Percentiles rank a stretch among this genome's conserved stretches.
phyloP scores from a whole-genome alignment of 2,797 vertebrate genomes.

The Astyanax mexicanus region DNA sequence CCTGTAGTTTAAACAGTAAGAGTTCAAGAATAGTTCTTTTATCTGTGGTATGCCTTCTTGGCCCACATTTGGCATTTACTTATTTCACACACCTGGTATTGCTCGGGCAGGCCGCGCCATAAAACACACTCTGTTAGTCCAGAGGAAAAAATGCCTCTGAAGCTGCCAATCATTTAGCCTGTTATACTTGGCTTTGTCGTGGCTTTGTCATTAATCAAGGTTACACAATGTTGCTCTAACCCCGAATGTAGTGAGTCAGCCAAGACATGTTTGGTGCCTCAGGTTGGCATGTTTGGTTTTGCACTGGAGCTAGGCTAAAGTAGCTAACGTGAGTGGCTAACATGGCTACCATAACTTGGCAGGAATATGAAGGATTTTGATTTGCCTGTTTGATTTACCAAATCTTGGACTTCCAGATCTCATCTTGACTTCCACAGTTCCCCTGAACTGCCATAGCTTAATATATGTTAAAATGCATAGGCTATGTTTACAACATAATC shows the following conservation, averaged over 20 bases:
- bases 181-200: not conserved
- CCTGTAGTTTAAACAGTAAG: not conserved
- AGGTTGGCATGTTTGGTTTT: not conserved
- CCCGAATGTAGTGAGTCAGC: not conserved
- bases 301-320: not conserved
- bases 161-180: not conserved
- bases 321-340: not conserved
- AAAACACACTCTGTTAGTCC: not conserved
- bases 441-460: too few relatives aligned
- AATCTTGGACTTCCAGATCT: too few relatives aligned
- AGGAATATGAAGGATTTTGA: too few relatives aligned
- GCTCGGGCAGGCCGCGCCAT: constrained; percentile 17
- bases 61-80: constrained; percentile 15
- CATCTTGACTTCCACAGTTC: too few relatives aligned
- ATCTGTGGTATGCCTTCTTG: not conserved
- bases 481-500: too few relatives aligned
- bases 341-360: too few relatives aligned
- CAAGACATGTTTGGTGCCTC: not conserved
- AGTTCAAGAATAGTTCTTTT: constrained; percentile 35
- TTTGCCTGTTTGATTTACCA: too few relatives aligned
- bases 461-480: too few relatives aligned
- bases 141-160: too few relatives aligned
- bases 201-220: not conserved
- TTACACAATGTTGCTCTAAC: not conserved
- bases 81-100: not conserved